phyloP scores from a whole-genome alignment of 2,888 invertebrate species.

The Tetragonisca angustula region DNA sequence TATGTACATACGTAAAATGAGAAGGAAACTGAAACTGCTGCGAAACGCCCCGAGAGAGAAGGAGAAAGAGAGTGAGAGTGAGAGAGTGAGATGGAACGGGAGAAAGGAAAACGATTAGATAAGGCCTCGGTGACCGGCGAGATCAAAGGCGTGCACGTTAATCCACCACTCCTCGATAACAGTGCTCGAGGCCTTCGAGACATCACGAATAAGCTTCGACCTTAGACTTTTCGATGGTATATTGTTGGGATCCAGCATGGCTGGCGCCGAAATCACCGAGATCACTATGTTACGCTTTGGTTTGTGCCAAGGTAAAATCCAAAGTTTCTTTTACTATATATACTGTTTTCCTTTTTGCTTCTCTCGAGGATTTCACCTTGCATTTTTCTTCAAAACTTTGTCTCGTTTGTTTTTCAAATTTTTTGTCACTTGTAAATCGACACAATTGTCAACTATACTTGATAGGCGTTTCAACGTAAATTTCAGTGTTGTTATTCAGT shows the following conservation, averaged over 20 bases:
- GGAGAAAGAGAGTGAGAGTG: constrained; percentile 46
- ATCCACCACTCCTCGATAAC: constrained; percentile 84
- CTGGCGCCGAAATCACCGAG: constrained; percentile 50
- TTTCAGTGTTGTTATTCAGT: no score
- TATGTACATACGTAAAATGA: constrained; percentile 44
- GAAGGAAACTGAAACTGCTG: constrained; percentile 26
- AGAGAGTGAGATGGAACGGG: constrained; percentile 66
- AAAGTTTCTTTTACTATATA: neutral
- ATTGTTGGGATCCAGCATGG: constrained; percentile 60
- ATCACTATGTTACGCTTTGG: constrained; percentile 3
- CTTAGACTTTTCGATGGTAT: constrained; percentile 69
- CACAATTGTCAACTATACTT: no score
- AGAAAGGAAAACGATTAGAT: constrained; percentile 81
- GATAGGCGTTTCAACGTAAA: no score
- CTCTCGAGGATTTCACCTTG: no score
- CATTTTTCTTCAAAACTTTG: no score
- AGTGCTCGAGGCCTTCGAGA: constrained; percentile 77
- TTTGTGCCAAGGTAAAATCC: constrained; percentile 7
- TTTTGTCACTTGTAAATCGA: no score
- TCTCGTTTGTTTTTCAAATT: no score
- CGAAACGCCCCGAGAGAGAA: constrained; percentile 25
- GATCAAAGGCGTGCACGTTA: constrained; percentile 83
- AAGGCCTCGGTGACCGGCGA: constrained; percentile 79
- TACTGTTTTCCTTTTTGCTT: no score
- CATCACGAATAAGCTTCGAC: constrained; percentile 74